Evolutionary conservation across 2,797 vertebrate genomes (phyloP).

Genomic region (Ptychobarbus kaznakovi): DNA sequence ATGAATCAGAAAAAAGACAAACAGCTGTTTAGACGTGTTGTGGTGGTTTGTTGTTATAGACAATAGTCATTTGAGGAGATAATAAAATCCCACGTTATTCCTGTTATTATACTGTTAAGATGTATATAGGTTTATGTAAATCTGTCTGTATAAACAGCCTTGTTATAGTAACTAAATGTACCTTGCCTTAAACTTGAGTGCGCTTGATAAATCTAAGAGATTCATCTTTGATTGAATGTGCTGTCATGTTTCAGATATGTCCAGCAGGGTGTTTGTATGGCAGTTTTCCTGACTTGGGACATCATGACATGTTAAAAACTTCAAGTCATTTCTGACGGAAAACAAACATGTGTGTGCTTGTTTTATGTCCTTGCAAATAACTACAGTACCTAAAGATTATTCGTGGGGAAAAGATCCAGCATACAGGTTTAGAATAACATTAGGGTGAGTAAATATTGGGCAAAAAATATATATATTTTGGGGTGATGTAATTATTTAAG

Average conservation of each 20-base stretch:
- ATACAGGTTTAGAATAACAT: neutral
- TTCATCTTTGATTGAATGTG: too few relatives aligned
- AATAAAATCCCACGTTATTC: neutral
- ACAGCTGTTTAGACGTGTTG: neutral
- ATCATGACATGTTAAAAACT: too few relatives aligned
- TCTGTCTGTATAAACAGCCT: neutral
- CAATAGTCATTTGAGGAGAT: neutral
- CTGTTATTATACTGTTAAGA: neutral
- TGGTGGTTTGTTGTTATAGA: neutral
- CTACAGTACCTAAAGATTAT: neutral
- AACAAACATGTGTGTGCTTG: neutral
- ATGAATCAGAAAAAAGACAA: too few relatives aligned
- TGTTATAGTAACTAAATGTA: neutral
- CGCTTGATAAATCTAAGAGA: neutral
- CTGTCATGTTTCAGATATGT: neutral
- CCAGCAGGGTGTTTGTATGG: neutral
- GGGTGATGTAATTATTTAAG: neutral
- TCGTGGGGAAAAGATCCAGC: neutral
- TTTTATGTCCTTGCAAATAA: neutral
- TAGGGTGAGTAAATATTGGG: neutral
- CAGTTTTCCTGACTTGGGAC: too few relatives aligned
- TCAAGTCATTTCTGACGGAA: neutral
- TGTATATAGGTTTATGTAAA: neutral
- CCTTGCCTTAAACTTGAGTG: neutral
- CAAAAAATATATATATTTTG: neutral